A percentile compares a stretch with the other conserved stretches of the same genome.
Evolutionary conservation across 2,797 vertebrate species (phyloP).

Genomic region (Cottoperca gobio): DNA sequence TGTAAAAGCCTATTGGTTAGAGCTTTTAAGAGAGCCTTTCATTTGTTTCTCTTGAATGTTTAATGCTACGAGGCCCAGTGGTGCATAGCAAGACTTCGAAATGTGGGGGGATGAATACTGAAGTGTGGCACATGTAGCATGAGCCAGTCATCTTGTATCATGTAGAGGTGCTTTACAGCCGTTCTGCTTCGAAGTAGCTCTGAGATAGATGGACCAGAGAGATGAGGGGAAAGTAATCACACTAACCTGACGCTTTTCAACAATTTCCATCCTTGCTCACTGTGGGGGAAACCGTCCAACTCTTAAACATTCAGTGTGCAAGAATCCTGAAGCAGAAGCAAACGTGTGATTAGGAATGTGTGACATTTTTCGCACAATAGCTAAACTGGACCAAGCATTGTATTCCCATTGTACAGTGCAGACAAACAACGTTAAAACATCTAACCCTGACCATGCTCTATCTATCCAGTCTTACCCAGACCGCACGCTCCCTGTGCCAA

Average conservation of each 20-base stretch:
- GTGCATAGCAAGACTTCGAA: conserved; percentile 58
- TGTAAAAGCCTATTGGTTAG: conserved; percentile 80
- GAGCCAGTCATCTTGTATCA: conserved; percentile 70
- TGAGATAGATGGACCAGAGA: conserved; percentile 65
- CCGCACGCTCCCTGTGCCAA: conserved; percentile 69
- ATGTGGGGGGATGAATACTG: conserved; percentile 50
- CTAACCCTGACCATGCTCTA: conserved; percentile 57
- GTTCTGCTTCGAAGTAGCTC: conserved; percentile 48
- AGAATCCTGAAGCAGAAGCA: conserved; percentile 41
- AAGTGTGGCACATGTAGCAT: conserved; percentile 60
- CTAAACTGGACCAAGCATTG: conserved; percentile 30
- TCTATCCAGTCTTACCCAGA: conserved; percentile 65
- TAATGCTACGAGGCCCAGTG: conserved; percentile 73
- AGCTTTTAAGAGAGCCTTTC: conserved; percentile 80
- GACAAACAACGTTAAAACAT: conserved; percentile 67
- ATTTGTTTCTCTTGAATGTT: conserved; percentile 82
- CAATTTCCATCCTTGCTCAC: conserved; percentile 51
- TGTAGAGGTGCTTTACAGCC: conserved; percentile 58
- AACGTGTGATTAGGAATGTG: conserved; percentile 43
- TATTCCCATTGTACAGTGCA: conserved; percentile 51
- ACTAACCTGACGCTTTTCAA: conserved; percentile 61
- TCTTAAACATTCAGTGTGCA: conserved; percentile 41
- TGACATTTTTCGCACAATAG: conserved; percentile 37
- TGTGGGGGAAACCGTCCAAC: conserved; percentile 31
- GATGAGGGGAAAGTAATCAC: conserved; percentile 54